Percentiles rank a stretch among this genome's conserved stretches.
Evolutionary conservation across 2,888 invertebrate species (phyloP).

Genomic region (Cerceris ruficornis): DNA sequence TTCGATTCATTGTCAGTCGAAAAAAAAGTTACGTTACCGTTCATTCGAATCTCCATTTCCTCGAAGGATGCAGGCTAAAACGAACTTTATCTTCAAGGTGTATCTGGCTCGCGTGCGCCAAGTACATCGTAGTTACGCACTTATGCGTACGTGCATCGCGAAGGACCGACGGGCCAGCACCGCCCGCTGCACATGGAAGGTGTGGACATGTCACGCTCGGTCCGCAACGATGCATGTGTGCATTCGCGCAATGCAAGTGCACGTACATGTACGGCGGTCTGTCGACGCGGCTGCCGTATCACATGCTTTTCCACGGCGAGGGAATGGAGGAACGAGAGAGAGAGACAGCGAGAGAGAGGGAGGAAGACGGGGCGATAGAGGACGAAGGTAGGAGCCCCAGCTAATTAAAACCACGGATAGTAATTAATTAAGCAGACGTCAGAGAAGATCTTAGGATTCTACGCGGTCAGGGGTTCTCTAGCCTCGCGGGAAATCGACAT

Average conservation of each 20-base stretch:
- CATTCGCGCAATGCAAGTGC: constrained; percentile 8
- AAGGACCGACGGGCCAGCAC: constrained; percentile 40
- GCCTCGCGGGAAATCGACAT: constrained; percentile 55
- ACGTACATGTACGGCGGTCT: constrained; percentile 27
- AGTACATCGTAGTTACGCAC: constrained; percentile 36
- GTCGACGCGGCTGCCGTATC: constrained; percentile 61
- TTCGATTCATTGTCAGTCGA: too few species aligned
- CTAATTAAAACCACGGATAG: constrained; percentile 82
- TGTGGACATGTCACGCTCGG: constrained; percentile 59
- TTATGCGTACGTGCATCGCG: constrained; percentile 37
- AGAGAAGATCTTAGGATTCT: constrained; percentile 78
- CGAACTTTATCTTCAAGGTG: constrained; percentile 47
- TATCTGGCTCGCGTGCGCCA: constrained; percentile 40
- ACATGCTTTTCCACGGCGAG: constrained; percentile 70
- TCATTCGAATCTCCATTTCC: too few species aligned
- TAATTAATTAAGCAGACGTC: constrained; percentile 81
- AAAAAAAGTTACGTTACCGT: too few species aligned
- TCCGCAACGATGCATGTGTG: constrained; percentile 34
- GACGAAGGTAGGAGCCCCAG: constrained; percentile 69
- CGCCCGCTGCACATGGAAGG: constrained; percentile 53
- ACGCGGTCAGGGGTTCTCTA: constrained; percentile 78
- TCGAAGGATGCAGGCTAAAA: not conserved
- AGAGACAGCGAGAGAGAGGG: constrained; percentile 7
- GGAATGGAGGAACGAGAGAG: constrained; percentile 42
- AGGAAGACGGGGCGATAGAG: constrained; percentile 30